Conservation (phyloP, 2,113 vertebrate species). For the Dolichallabes microphthalmus region DNA sequence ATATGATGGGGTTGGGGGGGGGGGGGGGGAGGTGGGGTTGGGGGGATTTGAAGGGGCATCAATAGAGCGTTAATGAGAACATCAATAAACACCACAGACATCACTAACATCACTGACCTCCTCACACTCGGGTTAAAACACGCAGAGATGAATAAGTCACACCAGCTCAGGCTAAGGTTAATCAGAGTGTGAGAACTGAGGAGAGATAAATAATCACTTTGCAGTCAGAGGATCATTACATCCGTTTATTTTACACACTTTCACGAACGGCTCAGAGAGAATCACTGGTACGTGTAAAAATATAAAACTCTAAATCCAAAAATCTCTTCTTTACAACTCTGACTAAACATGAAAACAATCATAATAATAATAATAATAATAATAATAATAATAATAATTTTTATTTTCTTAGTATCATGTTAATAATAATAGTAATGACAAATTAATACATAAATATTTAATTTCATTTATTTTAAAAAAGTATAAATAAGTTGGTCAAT, state of each 20-base stretch:
- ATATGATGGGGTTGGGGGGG: too few species aligned
- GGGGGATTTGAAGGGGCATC: neutral
- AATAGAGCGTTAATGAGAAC: slow-evolving; percentile 18
- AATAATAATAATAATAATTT: neutral
- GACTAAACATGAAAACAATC: neutral
- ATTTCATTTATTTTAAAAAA: too few species aligned
- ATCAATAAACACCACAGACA: slow-evolving; percentile 24
- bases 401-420: neutral
- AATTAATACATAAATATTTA: neutral
- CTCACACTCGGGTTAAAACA: neutral
- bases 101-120: neutral
- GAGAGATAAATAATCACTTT: neutral
- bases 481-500: neutral
- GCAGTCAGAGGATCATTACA: neutral
- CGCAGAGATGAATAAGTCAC: neutral
- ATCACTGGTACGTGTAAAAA: too few species aligned
- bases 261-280: neutral
- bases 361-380: neutral
- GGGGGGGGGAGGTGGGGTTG: too few species aligned
- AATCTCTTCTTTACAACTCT: neutral
- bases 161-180: neutral
- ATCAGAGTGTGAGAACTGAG: neutral
- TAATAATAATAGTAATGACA: neutral
- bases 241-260: neutral
- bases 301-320: too few species aligned